Evolutionary conservation across 2,113 vertebrate species (phyloP), one percentile per base, ranked within the genome.

Genomic region (Naja naja): DNA sequence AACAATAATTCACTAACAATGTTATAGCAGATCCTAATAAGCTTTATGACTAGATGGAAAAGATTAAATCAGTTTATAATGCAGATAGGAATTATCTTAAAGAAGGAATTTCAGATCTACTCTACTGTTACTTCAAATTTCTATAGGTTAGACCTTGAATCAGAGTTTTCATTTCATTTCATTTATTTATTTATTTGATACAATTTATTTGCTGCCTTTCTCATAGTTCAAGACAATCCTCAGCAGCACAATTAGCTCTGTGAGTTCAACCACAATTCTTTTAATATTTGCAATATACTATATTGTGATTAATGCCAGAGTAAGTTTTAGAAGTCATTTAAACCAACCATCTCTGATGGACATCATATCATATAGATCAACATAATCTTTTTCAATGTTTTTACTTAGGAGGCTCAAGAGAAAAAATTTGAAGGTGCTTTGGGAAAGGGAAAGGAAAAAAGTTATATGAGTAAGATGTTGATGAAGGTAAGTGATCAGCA

Each of bases 341-440:
- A 7, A 12, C 1, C 14, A 92, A 16, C 9, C 55, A 10, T 14
- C 9, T 5, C 16, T 54, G 4, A 91, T 49, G 18, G 18, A 22
- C 34, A 81, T 81, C n/a, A 39, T 39, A 39, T 20, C 34, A 39
- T 34, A 39, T 74, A 74, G 6, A 92, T 69, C 74, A 88, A 52
- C 43, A 89, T 30, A 93, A 92, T 43, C 74, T 3, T 81, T 90
- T 94, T 90, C 88, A 4, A 14, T 49, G 22, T 23, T 85, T 94
- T 95, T 56, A 47, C 95, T 54, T 97, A 99, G 99, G 99, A 99
- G 91, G 98, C 98, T 55, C 99, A 99, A 96, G 98, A 94, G 92
- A 99, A 99, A 96, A 98, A 98, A 96, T 99, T 99, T 91, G 99
- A 99, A 98, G 99, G 99, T 93, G 98, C 99, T 64, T 97, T 99